Conservation (phyloP, 53 echinoderm and acorn worm species). For the Holothuria leucospilota region DNA sequence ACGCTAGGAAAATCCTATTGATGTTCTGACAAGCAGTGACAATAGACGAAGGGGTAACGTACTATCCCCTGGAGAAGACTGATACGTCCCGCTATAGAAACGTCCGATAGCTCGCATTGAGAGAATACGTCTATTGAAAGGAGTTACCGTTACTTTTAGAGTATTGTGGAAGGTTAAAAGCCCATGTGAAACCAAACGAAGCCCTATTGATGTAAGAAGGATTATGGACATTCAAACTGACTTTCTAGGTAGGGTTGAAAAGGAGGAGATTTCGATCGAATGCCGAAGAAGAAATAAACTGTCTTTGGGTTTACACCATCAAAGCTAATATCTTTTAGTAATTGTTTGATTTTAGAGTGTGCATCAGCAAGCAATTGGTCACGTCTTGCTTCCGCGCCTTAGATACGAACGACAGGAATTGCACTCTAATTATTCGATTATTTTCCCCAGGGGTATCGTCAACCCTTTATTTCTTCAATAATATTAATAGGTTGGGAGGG, state of each 20-base stretch:
- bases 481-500: too few species aligned
- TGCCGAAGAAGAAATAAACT: slow-evolving; percentile 8
- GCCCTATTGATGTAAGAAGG: slow-evolving; percentile 18
- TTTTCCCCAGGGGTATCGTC: too few species aligned
- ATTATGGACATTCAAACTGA: slow-evolving; percentile 32
- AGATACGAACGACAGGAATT: too few species aligned
- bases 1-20: slow-evolving; percentile 9
- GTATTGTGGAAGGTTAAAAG: slow-evolving; percentile 36
- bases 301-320: slow-evolving; percentile 12
- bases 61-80: background rate
- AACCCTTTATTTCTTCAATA: too few species aligned
- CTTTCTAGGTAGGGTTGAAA: background rate
- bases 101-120: background rate
- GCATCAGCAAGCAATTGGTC: slow-evolving; percentile 29
- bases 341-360: slow-evolving; percentile 2
- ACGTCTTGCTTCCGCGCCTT: slow-evolving; percentile 2
- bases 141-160: slow-evolving; percentile 25
- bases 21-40: slow-evolving; percentile 20
- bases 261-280: slow-evolving; percentile 1
- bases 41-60: slow-evolving; percentile 17
- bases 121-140: background rate
- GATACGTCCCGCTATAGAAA: background rate
- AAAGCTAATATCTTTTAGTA: slow-evolving; percentile 28
- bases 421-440: too few species aligned
- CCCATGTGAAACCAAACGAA: slow-evolving; percentile 30